Percentiles rank a stretch among this genome's conserved stretches.
Evolutionary conservation across 2,113 vertebrate species (phyloP).

Genomic region (Rallus limicola): DNA sequence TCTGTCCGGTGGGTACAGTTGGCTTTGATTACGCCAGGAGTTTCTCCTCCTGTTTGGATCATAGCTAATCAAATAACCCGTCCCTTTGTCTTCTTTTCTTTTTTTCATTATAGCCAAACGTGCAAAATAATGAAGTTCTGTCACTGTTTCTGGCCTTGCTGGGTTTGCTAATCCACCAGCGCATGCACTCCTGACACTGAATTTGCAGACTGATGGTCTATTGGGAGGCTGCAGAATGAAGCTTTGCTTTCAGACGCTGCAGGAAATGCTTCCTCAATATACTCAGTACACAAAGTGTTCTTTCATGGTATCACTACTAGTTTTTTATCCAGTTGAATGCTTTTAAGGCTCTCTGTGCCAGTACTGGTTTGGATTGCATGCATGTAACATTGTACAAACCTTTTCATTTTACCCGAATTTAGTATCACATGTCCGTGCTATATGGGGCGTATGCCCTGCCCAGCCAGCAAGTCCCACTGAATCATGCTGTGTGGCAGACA

Average conservation of each 20-base stretch:
- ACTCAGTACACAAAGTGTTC: background rate
- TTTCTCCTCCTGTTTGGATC: background rate
- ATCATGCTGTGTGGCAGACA: background rate
- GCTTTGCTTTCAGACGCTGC: background rate
- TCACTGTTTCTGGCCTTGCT: background rate
- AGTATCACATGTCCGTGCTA: background rate
- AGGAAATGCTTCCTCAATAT: background rate
- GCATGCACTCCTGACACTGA: background rate
- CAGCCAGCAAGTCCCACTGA: background rate
- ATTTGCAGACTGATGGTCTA: background rate
- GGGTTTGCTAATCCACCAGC: background rate
- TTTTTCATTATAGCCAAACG: background rate
- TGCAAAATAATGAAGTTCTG: background rate
- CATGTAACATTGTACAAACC: background rate
- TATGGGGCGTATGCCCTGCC: background rate
- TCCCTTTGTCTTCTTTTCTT: background rate
- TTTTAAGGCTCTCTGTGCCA: background rate
- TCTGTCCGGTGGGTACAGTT: background rate
- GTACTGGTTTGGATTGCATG: background rate
- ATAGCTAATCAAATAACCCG: background rate
- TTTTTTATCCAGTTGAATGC: background rate
- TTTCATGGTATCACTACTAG: background rate
- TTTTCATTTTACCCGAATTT: background rate
- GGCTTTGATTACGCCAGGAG: background rate
- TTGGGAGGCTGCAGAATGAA: slow-evolving; percentile 1